Conservation (phyloP, 2,797 vertebrate genomes). For the Chelon auratus region DNA sequence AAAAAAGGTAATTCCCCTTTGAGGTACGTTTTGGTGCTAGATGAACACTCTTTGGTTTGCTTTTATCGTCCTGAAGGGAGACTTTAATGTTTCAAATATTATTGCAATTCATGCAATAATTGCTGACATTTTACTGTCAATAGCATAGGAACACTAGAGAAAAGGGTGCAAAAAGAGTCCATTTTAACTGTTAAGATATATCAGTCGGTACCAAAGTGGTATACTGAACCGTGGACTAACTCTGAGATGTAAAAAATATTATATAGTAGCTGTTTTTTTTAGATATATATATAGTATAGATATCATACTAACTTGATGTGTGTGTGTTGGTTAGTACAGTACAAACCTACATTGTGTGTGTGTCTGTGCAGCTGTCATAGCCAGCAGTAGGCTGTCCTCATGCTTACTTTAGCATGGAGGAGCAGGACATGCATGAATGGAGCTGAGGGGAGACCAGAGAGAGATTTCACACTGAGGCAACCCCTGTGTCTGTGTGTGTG, state of each 20-base stretch:
- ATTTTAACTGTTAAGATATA: background rate
- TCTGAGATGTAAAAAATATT: background rate
- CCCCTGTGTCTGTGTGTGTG: slow-evolving; percentile 22
- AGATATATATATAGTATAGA: background rate
- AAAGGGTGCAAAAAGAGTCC: background rate
- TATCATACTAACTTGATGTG: background rate
- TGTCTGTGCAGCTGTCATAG: slow-evolving; percentile 57
- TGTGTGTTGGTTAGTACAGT: slow-evolving; percentile 7
- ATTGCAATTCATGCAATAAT: background rate
- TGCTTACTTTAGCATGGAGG: slow-evolving; percentile 75
- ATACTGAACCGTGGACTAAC: background rate
- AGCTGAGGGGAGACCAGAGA: slow-evolving; percentile 67
- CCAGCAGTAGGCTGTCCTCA: slow-evolving; percentile 69
- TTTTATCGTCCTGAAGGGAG: no score
- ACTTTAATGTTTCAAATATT: background rate
- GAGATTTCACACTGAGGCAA: slow-evolving; percentile 67
- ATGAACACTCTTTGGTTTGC: no score
- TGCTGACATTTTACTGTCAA: background rate
- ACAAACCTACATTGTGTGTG: slow-evolving; percentile 14
- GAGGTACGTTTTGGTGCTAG: no score
- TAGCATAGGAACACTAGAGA: no score
- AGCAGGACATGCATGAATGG: slow-evolving; percentile 69
- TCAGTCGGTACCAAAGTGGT: background rate
- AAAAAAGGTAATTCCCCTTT: no score
- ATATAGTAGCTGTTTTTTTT: slow-evolving; percentile 11